A percentile compares a stretch with the other conserved stretches of the same genome.
Evolutionary conservation across 1,140 invertebrate species (phyloP).

Genomic region (Ceratina calcarata): DNA sequence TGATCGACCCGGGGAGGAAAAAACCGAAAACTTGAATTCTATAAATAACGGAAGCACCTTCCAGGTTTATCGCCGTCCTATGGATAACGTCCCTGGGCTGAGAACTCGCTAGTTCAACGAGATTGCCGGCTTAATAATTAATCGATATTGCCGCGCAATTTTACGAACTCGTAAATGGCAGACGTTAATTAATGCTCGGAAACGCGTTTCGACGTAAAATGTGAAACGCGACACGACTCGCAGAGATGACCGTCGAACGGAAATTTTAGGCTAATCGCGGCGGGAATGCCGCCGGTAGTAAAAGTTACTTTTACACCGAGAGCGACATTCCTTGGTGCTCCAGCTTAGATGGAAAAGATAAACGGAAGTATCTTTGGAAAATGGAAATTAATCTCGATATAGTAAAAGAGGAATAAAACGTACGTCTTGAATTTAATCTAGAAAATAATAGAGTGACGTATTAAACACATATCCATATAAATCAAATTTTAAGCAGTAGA

Average conservation of each 20-base stretch:
- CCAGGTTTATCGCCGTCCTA: background rate
- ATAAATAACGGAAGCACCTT: slow-evolving; percentile 45
- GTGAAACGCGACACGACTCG: background rate
- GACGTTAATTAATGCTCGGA: background rate
- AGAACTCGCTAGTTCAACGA: slow-evolving; percentile 24
- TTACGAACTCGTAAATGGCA: background rate
- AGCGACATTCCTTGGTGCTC: background rate
- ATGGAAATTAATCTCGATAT: background rate
- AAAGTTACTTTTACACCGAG: background rate
- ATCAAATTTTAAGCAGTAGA: no score
- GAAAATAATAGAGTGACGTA: no score
- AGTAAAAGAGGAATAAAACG: background rate
- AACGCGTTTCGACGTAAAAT: background rate
- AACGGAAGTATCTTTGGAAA: background rate
- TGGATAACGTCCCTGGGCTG: slow-evolving; percentile 15
- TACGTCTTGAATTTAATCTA: no score
- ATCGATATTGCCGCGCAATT: slow-evolving; percentile 15
- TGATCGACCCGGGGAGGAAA: background rate
- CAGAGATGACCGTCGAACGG: background rate
- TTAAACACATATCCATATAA: no score
- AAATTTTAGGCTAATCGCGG: slow-evolving; percentile 16
- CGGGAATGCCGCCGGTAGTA: background rate
- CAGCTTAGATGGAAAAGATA: background rate
- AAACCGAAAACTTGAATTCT: slow-evolving; percentile 42
- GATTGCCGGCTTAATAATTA: slow-evolving; percentile 35